Evolutionary conservation across 2,797 vertebrate species (phyloP), one percentile per base, ranked within the genome.

Genomic region (Paramormyrops hopkinsi): DNA sequence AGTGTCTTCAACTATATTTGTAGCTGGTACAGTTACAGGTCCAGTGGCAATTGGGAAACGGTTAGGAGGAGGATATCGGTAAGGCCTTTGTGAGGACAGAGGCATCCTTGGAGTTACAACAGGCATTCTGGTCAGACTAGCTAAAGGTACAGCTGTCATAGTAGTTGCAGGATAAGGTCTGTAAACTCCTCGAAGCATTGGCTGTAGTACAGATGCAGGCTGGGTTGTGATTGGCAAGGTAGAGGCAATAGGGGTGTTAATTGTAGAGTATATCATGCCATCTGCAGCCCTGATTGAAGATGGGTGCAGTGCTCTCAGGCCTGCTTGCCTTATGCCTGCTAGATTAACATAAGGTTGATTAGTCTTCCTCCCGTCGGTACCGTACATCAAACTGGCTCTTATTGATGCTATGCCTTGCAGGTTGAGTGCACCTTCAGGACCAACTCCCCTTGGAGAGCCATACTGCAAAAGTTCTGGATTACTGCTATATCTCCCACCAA

Each of bases 221-320:
- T 99, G 99, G 37, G 99, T 99, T 92, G 99, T 99, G 94, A 99
- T 99, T 94, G 99, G 99, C 94, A 99, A 97, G 0, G 99, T 99
- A 90, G 99, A 99, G 59, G 98, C 98, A 4, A 99, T 99, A 4
- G 99, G 99, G 3, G 98, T 98, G 89, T 99, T 99, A 92, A 99
- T 99, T 85, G 98, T 99, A 37, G 99, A 99, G 93, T 99, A 99
- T 94, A 99, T 99, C 98, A 99, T 99, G 90, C 99, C 99, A 2
- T 99, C 98, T 0, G 98, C 97, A 0, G 98, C 98, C 54, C 98
- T 97, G 91, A 99, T 96, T 0, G 97, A 96, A 92, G 97, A 96
- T 50, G 98, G 97, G 92, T 98, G 97, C 92, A 98, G 95, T 91
- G 98, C 97, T 65, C 97, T 96, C 93, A 99, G 92, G 62, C 97